Evolutionary conservation across 2,888 invertebrate species (phyloP).

Genomic region (Gasteruption jaculator): DNA sequence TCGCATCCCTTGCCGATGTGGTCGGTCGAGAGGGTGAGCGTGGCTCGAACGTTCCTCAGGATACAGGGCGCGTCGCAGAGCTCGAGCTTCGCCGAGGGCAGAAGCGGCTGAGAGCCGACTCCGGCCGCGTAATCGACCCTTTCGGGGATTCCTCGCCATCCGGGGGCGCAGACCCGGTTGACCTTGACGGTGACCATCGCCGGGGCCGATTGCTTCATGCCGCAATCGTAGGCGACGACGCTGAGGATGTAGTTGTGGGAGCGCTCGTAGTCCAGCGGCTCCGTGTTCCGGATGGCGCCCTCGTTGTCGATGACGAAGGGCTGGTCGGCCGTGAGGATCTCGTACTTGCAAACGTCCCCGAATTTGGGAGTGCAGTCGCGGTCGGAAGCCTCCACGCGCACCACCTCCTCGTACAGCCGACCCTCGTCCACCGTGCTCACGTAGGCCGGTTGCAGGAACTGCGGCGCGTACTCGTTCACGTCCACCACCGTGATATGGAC

Average conservation of each 20-base stretch:
- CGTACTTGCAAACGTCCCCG: constrained; percentile 96
- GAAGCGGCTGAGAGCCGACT: constrained; percentile 73
- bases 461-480: constrained; percentile 93
- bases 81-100: constrained; percentile 70
- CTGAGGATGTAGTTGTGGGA: constrained; percentile 95
- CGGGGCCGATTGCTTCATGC: constrained; percentile 89
- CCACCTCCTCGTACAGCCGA: constrained; percentile 81
- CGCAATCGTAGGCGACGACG: constrained; percentile 96
- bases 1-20: constrained; percentile 97
- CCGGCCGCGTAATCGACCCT: constrained; percentile 80
- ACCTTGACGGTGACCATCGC: constrained; percentile 97
- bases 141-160: constrained; percentile 68
- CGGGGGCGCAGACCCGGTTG: constrained; percentile 54
- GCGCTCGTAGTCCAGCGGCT: constrained; percentile 85
- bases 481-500: constrained; percentile 93
- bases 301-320: constrained; percentile 90
- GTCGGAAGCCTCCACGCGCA: constrained; percentile 88
- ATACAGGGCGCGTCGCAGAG: constrained; percentile 61
- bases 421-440: constrained; percentile 89
- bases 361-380: constrained; percentile 92
- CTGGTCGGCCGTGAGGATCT: constrained; percentile 86
- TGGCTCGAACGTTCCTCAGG: constrained; percentile 57
- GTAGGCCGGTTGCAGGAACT: constrained; percentile 87
- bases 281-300: constrained; percentile 90
- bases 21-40: constrained; percentile 69